phyloP scores from a whole-genome alignment of 2,797 vertebrate species.

The Halcyon smyrnensis region DNA sequence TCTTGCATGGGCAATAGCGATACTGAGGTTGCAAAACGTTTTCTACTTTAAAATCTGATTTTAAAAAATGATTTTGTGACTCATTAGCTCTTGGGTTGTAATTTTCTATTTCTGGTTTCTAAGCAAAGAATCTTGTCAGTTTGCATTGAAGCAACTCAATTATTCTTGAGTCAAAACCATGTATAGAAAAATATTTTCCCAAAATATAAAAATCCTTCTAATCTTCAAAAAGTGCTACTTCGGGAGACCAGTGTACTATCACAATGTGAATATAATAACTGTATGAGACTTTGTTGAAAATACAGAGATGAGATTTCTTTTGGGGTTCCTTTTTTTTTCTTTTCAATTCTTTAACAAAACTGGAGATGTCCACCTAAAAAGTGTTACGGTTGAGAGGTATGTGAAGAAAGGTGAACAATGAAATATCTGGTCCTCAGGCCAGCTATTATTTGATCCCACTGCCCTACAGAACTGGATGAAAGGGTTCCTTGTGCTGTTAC shows the following conservation, averaged over 20 bases:
- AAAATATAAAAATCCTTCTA: neutral
- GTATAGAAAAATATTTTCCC: neutral
- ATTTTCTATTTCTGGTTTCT: slow-evolving; percentile 34
- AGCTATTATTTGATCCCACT: neutral
- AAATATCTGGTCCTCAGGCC: neutral
- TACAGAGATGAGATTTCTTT: neutral
- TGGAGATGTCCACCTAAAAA: neutral
- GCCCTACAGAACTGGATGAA: neutral
- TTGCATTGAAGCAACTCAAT: neutral
- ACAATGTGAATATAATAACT: neutral
- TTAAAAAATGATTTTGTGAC: neutral
- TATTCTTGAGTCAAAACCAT: neutral
- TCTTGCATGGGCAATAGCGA: neutral
- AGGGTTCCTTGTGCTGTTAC: neutral
- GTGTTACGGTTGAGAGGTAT: neutral
- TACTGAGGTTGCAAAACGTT: neutral
- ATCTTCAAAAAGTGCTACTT: neutral
- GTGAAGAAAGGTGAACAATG: neutral
- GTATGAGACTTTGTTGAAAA: neutral
- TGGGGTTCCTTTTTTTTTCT: neutral
- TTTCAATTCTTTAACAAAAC: neutral
- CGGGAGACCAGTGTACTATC: neutral
- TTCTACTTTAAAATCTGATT: neutral
- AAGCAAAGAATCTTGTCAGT: neutral
- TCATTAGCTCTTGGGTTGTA: neutral